Conservation (phyloP, 2,888 invertebrate species). For the Calliopum simillimum region DNA sequence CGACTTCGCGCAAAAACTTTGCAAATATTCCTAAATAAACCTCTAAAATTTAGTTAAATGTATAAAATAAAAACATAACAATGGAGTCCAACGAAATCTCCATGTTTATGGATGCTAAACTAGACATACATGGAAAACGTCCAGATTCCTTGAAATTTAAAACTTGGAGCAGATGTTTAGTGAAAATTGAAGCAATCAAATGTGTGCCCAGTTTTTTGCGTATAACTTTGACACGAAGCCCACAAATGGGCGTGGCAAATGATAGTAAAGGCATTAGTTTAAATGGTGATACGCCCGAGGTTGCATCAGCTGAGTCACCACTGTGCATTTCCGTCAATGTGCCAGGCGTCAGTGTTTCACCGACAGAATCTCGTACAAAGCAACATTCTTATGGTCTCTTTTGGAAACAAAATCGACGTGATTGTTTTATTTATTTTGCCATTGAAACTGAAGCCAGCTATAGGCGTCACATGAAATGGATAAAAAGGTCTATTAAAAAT, state of each 20-base stretch:
- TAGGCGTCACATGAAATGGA: constrained; percentile 67
- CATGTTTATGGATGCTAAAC: constrained; percentile 65
- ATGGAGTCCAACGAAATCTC: constrained; percentile 66
- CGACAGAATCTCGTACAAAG: constrained; percentile 65
- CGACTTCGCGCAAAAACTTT: not conserved
- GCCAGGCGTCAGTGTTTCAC: constrained; percentile 63
- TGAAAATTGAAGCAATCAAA: constrained; percentile 67
- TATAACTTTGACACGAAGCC: constrained; percentile 57
- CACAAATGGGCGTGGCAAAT: constrained; percentile 31
- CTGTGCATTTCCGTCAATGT: constrained; percentile 64
- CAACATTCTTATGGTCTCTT: constrained; percentile 65
- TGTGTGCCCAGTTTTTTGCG: constrained; percentile 67
- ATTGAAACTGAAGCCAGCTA: constrained; percentile 62
- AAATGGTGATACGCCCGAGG: constrained; percentile 4
- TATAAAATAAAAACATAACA: constrained; percentile 9
- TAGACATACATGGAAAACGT: constrained; percentile 65
- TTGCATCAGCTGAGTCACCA: constrained; percentile 37
- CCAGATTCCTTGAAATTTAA: constrained; percentile 61
- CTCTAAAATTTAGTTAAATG: no score
- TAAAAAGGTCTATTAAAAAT: constrained; percentile 66
- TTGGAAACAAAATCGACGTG: constrained; percentile 67
- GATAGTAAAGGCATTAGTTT: not conserved
- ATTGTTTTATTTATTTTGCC: constrained; percentile 65
- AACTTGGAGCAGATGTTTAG: constrained; percentile 64
- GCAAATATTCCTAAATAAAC: constrained; percentile 3